Evolutionary conservation across 2,113 vertebrate genomes (phyloP).

Genomic region (Pterocles orientalis): DNA sequence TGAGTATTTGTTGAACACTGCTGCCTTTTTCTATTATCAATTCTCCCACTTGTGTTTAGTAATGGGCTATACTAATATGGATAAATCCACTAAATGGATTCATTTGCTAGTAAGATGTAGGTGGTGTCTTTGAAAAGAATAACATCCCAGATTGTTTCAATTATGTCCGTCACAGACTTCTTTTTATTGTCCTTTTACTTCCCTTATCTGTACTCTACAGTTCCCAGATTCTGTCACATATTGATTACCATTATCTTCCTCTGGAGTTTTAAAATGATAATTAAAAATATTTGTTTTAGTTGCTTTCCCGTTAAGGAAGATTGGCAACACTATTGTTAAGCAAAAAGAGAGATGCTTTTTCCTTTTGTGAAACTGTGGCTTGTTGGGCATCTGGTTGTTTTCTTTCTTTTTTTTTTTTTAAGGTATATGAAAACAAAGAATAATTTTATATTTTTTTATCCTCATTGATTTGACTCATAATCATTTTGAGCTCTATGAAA

Average conservation of each 20-base stretch:
- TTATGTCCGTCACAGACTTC: background rate
- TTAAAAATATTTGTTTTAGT: background rate
- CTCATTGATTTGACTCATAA: background rate
- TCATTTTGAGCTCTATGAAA: background rate
- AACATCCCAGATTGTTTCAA: background rate
- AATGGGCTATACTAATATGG: background rate
- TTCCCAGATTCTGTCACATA: background rate
- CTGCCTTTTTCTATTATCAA: background rate
- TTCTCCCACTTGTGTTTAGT: background rate
- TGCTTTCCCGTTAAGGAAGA: background rate
- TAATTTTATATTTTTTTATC: background rate
- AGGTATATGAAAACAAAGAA: background rate
- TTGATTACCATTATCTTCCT: background rate
- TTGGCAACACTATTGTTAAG: background rate
- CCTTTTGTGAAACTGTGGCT: background rate
- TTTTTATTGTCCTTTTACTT: background rate
- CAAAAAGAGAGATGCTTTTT: background rate
- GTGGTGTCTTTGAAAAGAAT: background rate
- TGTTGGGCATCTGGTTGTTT: background rate
- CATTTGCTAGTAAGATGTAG: background rate
- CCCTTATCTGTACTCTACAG: conserved; percentile 4
- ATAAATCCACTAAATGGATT: background rate
- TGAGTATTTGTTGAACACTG: background rate
- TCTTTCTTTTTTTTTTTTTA: background rate
- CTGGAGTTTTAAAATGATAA: background rate